Percentiles rank a stretch among this genome's conserved stretches.
Conservation (phyloP, 2,113 vertebrate species). For the Prunella fulvescens region DNA sequence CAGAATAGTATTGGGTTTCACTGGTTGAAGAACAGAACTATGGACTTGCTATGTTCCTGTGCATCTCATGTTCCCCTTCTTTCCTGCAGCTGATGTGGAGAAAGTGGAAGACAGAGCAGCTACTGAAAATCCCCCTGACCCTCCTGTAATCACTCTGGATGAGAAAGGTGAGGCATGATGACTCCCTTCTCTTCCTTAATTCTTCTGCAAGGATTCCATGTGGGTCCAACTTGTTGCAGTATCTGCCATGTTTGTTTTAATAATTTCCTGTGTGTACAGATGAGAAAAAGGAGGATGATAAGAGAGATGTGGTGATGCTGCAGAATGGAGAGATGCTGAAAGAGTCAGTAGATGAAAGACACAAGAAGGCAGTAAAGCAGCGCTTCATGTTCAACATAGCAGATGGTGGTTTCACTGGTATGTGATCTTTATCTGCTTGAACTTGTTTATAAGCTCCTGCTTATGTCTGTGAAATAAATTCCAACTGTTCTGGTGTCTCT, state of each 20-base stretch:
- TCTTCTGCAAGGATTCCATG: slow-evolving; percentile 28
- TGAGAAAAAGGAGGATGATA: slow-evolving; percentile 78
- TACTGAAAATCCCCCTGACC: slow-evolving; percentile 64
- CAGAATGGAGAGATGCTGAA: slow-evolving; percentile 93
- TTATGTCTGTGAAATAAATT: background rate
- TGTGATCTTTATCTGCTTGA: background rate
- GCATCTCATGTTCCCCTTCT: background rate
- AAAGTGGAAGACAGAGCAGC: slow-evolving; percentile 74
- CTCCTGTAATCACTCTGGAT: slow-evolving; percentile 70
- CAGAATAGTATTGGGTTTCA: background rate
- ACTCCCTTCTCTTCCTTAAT: background rate
- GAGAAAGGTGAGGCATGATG: slow-evolving; percentile 68
- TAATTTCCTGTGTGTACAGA: slow-evolving; percentile 66
- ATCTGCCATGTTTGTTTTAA: slow-evolving; percentile 35
- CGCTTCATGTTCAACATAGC: slow-evolving; percentile 99
- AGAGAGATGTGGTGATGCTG: slow-evolving; percentile 85
- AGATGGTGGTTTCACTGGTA: slow-evolving; percentile 97
- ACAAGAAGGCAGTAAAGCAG: slow-evolving; percentile 83
- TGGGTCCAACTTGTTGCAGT: background rate
- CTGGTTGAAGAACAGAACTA: background rate
- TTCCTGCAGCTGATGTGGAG: slow-evolving; percentile 66
- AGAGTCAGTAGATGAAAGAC: slow-evolving; percentile 86
- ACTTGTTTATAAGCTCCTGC: background rate
- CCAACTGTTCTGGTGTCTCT: background rate
- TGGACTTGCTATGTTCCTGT: background rate